Conservation (phyloP, 2,113 vertebrate genomes). For the Phoenicopterus ruber region DNA sequence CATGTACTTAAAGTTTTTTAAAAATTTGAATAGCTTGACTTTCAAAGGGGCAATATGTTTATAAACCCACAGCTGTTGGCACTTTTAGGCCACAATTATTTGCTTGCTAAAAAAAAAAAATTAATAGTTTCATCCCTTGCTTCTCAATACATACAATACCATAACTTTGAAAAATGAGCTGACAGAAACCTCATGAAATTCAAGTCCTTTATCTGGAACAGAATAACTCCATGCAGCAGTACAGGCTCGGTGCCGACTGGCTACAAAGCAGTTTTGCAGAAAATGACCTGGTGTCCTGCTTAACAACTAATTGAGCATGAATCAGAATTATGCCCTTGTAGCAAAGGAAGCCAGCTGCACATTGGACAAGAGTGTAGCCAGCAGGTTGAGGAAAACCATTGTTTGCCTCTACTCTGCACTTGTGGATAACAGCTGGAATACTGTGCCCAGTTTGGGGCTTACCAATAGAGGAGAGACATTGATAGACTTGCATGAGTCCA, state of each 20-base stretch:
- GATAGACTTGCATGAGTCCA: neutral
- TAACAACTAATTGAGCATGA: neutral
- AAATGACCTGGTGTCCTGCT: neutral
- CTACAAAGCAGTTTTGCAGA: neutral
- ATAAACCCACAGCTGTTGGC: neutral
- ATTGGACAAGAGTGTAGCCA: neutral
- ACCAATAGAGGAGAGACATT: neutral
- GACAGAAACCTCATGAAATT: neutral
- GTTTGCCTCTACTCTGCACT: neutral
- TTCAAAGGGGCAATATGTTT: neutral
- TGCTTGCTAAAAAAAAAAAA: neutral
- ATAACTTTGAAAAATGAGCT: neutral
- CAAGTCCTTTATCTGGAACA: neutral
- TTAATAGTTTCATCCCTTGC: neutral
- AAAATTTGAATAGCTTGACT: neutral
- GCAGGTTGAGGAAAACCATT: neutral
- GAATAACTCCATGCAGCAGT: neutral
- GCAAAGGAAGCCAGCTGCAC: neutral
- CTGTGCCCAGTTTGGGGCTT: neutral
- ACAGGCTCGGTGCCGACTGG: neutral
- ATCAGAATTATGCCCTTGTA: neutral
- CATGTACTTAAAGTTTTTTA: neutral
- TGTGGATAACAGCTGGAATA: neutral
- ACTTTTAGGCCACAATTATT: neutral
- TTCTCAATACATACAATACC: neutral